These are phyloP conservation scores for Achlya flavicornis DNA, from an alignment of 2,888 invertebrate species.

Conservation along the genomic window DNA sequence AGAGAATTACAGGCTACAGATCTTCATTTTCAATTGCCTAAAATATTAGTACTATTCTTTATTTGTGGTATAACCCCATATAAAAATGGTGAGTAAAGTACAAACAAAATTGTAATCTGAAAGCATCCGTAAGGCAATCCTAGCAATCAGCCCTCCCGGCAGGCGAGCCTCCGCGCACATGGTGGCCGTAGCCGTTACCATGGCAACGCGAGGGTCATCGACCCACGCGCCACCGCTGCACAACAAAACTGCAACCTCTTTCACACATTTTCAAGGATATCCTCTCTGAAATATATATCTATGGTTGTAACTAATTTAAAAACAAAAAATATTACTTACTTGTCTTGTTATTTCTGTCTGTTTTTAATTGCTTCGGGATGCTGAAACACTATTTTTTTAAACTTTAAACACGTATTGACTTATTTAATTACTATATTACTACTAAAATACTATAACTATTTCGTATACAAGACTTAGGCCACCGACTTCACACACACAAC, in stretches of 20 bases:
- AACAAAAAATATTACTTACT: background rate
- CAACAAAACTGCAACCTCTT: slow-evolving; percentile 20
- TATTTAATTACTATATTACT: slow-evolving; percentile 17
- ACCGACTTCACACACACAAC: slow-evolving; percentile 42
- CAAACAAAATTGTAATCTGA: slow-evolving; percentile 22
- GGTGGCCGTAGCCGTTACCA: slow-evolving; percentile 65
- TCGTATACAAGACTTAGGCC: slow-evolving; percentile 51
- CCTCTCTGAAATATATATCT: background rate
- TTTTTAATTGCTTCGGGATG: background rate
- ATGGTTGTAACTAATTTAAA: background rate
- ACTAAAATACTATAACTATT: slow-evolving; percentile 20
- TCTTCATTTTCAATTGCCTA: too few species aligned
- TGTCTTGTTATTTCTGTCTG: background rate
- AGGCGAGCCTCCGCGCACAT: slow-evolving; percentile 54
- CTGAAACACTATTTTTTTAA: background rate
- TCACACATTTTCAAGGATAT: background rate
- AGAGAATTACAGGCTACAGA: too few species aligned
- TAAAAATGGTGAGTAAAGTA: background rate
- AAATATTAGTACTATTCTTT: too few species aligned
- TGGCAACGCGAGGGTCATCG: slow-evolving; percentile 71
- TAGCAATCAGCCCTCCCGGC: slow-evolving; percentile 46
- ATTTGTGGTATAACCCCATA: background rate
- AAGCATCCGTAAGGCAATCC: slow-evolving; percentile 40
- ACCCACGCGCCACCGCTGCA: slow-evolving; percentile 60
- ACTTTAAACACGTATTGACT: background rate